A percentile compares a stretch with the other conserved stretches of the same genome.
phyloP scores from a whole-genome alignment of 1,140 invertebrate genomes.

The Heliconius himera region DNA sequence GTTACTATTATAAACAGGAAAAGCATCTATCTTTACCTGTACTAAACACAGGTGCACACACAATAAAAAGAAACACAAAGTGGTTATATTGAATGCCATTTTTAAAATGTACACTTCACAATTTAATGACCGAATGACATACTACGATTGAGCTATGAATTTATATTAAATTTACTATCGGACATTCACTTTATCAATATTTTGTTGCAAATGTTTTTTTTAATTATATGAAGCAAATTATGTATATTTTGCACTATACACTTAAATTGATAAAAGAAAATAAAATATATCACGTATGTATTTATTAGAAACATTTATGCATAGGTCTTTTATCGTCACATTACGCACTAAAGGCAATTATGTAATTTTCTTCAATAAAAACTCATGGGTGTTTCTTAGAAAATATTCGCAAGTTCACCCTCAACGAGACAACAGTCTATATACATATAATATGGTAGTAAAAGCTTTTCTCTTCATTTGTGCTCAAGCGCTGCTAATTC shows the following conservation, averaged over 20 bases:
- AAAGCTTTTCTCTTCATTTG: neutral
- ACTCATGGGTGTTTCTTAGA: neutral
- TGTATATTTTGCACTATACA: neutral
- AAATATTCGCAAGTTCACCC: neutral
- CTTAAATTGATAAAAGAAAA: neutral
- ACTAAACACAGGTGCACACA: neutral
- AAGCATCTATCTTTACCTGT: neutral
- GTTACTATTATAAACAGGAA: no score
- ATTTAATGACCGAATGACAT: neutral
- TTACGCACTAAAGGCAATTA: neutral
- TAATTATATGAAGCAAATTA: neutral
- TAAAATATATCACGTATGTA: neutral
- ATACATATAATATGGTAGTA: neutral
- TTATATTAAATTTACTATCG: neutral
- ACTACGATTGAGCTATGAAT: neutral
- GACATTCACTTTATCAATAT: neutral
- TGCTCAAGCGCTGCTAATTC: neutral
- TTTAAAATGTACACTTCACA: neutral
- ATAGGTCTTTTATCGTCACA: neutral
- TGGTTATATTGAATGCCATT: neutral
- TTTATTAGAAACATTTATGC: neutral
- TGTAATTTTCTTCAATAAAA: neutral
- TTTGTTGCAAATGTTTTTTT: constrained; percentile 4
- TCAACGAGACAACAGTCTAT: neutral
- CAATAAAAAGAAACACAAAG: neutral